These are phyloP conservation scores for Synanthedon tipuliformis DNA, from an alignment of 2,888 invertebrate genomes.

Conservation along the genomic window DNA sequence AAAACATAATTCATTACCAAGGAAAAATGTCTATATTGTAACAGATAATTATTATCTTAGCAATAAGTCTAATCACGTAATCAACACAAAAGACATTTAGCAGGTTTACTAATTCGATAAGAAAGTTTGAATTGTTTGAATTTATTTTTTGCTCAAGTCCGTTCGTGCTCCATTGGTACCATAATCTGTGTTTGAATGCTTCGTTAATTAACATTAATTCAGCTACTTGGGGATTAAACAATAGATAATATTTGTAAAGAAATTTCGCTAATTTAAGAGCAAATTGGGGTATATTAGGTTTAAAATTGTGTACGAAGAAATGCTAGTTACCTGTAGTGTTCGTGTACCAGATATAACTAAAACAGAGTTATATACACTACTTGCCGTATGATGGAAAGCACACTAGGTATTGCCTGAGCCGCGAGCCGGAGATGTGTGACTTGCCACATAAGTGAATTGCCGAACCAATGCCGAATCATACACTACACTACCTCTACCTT, in stretches of 20 bases:
- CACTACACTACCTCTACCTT: too few species aligned
- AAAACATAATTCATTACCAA: too few species aligned
- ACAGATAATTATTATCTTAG: background rate
- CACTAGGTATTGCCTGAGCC: too few species aligned
- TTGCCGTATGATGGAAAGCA: too few species aligned
- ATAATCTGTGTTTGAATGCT: slow-evolving; percentile 59
- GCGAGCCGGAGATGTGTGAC: too few species aligned
- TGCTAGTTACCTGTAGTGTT: too few species aligned
- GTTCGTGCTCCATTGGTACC: slow-evolving; percentile 40
- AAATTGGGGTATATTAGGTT: too few species aligned
- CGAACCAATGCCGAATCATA: too few species aligned
- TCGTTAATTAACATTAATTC: slow-evolving; percentile 55
- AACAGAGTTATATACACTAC: too few species aligned
- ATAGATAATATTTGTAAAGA: slow-evolving; percentile 13
- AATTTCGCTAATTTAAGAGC: background rate
- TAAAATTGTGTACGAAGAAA: too few species aligned
- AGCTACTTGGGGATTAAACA: slow-evolving; percentile 37
- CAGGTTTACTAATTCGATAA: slow-evolving; percentile 29
- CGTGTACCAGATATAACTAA: too few species aligned
- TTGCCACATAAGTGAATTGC: too few species aligned
- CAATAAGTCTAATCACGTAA: slow-evolving; percentile 13
- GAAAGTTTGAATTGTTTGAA: slow-evolving; percentile 31
- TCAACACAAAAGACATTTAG: slow-evolving; percentile 25
- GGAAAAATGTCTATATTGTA: background rate
- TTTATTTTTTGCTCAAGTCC: slow-evolving; percentile 39